These are phyloP conservation scores for Prionailurus bengalensis DNA, from an alignment of 2,113 vertebrate genomes.

Conservation along the genomic window DNA sequence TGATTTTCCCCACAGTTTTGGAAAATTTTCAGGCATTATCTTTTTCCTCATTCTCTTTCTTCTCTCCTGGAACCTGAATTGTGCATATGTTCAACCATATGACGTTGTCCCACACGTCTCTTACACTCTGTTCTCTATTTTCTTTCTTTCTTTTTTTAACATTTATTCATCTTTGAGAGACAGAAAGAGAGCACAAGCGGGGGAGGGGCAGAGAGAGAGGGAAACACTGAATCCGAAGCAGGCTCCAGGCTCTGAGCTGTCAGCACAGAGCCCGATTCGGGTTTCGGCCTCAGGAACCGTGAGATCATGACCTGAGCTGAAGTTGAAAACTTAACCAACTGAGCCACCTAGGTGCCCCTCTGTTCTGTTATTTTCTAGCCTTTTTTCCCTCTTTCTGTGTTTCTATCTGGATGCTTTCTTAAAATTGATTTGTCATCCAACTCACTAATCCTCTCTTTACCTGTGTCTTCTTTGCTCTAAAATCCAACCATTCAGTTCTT, in stretches of 20 bases:
- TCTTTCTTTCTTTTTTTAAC: too few species aligned
- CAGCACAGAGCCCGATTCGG: too few species aligned
- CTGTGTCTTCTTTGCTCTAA: neutral
- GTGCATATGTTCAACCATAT: neutral
- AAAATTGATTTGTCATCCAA: neutral
- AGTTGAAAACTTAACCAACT: too few species aligned
- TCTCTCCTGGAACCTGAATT: neutral
- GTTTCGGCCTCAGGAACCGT: too few species aligned
- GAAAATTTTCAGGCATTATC: neutral
- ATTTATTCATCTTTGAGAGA: too few species aligned
- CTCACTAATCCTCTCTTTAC: neutral
- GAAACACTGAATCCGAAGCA: too few species aligned
- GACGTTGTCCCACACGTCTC: neutral
- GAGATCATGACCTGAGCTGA: too few species aligned
- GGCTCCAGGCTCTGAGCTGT: too few species aligned
- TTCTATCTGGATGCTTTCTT: slow-evolving; percentile 24
- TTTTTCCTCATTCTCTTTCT: neutral
- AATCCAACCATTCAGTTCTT: neutral
- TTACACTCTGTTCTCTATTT: neutral
- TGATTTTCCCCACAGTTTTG: neutral
- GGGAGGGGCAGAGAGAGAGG: too few species aligned
- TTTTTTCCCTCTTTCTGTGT: too few species aligned
- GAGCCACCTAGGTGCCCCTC: too few species aligned
- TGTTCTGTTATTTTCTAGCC: slow-evolving; percentile 6
- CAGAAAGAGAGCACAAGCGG: too few species aligned